phyloP scores from a whole-genome alignment of 2,888 invertebrate genomes.

The Apodemia duryi region DNA sequence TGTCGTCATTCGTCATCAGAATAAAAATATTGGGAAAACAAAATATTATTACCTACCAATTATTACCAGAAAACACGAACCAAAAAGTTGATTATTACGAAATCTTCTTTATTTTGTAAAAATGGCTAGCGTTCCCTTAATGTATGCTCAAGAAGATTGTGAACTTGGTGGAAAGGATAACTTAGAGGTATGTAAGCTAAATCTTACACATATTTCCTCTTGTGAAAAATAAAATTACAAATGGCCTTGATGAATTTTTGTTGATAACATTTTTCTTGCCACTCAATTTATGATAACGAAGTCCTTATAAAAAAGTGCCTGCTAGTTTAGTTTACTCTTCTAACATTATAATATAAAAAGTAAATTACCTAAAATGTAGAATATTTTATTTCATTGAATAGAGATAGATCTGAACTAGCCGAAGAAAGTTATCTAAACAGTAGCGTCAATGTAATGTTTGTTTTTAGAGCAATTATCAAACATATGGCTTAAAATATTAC shows the following conservation, averaged over 20 bases:
- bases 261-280: conserved; percentile 6
- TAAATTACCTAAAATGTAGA: neutral
- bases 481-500: too few relatives aligned
- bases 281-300: neutral
- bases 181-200: conserved; percentile 52
- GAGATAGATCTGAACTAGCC: too few relatives aligned
- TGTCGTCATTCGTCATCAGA: too few relatives aligned
- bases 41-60: too few relatives aligned
- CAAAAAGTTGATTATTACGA: conserved; percentile 17
- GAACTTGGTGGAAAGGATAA: conserved; percentile 83
- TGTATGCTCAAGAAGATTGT: conserved; percentile 82
- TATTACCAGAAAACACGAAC: conserved; percentile 1
- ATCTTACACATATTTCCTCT: conserved; percentile 22
- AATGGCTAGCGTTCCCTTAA: conserved; percentile 79
- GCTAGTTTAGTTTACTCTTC: neutral
- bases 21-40: too few relatives aligned
- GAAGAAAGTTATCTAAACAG: too few relatives aligned
- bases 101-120: conserved; percentile 26
- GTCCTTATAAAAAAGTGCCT: neutral
- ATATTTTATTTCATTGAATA: too few relatives aligned
- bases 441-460: too few relatives aligned
- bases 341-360: neutral
- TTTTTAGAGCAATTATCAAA: too few relatives aligned
- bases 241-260: conserved; percentile 25
- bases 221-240: conserved; percentile 7